Evolutionary conservation across 2,797 vertebrate genomes (phyloP), one percentile per base, ranked within the genome.

Genomic region (Danio kyathit): DNA sequence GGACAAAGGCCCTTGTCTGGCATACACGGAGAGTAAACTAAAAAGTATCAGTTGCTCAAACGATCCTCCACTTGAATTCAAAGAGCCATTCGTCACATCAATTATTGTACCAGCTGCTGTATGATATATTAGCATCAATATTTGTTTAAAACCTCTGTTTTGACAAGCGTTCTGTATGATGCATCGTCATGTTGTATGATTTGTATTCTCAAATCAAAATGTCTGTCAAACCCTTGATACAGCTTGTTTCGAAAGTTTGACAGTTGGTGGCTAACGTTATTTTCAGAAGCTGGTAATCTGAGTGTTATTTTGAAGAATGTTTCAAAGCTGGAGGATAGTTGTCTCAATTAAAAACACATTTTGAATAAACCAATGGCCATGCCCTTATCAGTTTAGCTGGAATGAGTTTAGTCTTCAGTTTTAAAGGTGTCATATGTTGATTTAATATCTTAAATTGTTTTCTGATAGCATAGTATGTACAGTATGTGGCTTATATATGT

Each of bases 121-220:
- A 49, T 40, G 29, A 41, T 43, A 38, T 54, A 56, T 72, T 43
- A 41, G 52, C 12, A 43, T 56, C n/a, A 4, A 57, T n/a, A 14
- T 72, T 57, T 72, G n/a, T 72, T 57, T 56, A 29, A 56, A 57
- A 52, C n/a, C 29, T 12, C 40, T 72, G 8, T 44, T 64, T 64
- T 64, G 40, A 54, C 29, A 71, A 41, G 16, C 14, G 12, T 17
- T 54, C 49, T 40, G 29, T 11, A 0, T 38, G 66, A 48, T n/a
- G 5, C 9, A 70, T 70, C 29, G 17, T 38, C 57, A 60, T 38
- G 14, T 60, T 60, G 21, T 38, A 29, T 14, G 12, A 60, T 60
- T 29, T 60, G 12, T 60, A 38, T 60, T 38, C 11, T 60, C 11
- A 60, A 38, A 59, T 19, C 57, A 29, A 17, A 57, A 21, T 5